phyloP scores from a whole-genome alignment of 2,888 invertebrate species.

The Leptinotarsa tumamoca region DNA sequence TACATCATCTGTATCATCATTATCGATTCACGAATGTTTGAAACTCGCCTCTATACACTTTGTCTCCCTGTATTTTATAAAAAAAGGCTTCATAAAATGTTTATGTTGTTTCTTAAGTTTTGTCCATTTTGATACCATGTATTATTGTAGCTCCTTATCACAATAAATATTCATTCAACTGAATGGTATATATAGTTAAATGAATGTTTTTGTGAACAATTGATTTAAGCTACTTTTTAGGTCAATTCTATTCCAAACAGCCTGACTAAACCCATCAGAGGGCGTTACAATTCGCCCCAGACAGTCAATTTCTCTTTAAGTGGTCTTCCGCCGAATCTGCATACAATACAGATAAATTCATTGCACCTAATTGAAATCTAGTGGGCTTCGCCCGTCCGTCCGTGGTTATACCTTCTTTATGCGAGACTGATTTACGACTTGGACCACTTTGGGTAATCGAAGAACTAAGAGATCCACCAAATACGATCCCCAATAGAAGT shows the following conservation, averaged over 20 bases:
- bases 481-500: no score
- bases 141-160: no score
- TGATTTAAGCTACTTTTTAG: not conserved
- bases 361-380: conserved; percentile 59
- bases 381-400: conserved; percentile 48
- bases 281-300: conserved; percentile 2
- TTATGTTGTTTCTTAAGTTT: no score
- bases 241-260: not conserved
- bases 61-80: no score
- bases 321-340: conserved; percentile 51
- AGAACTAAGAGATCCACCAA: not conserved
- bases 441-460: conserved; percentile 34
- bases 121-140: no score
- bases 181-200: no score
- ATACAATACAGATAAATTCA: conserved; percentile 58
- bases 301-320: conserved; percentile 33
- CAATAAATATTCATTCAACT: no score
- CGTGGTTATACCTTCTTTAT: conserved; percentile 25
- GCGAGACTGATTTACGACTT: conserved; percentile 45
- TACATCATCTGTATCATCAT: no score
- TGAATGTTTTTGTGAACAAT: not conserved
- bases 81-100: no score
- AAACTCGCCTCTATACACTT: no score
- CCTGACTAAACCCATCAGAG: not conserved
- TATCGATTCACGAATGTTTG: no score